Percentiles rank a stretch among this genome's conserved stretches.
These are phyloP conservation scores for Nematopogon swammerdamellus DNA, from an alignment of 2,888 invertebrate species.

Conservation along the genomic window DNA sequence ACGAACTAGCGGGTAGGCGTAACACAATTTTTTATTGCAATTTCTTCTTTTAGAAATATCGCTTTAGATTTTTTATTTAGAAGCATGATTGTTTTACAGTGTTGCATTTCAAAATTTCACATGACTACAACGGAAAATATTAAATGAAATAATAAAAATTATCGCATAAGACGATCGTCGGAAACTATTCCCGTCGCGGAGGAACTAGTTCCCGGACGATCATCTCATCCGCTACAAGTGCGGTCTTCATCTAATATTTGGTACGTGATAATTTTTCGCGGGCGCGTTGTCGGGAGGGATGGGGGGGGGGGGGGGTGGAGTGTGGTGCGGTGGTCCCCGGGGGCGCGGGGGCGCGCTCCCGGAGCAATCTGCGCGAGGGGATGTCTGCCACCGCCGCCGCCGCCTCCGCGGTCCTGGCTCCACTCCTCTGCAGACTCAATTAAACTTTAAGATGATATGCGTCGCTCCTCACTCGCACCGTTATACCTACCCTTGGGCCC, in stretches of 20 bases:
- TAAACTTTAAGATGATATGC: conserved; percentile 70
- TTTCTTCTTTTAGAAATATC: too few relatives aligned
- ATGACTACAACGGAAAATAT: too few relatives aligned
- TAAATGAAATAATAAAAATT: too few relatives aligned
- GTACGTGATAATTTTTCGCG: neutral
- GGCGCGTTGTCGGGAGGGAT: neutral
- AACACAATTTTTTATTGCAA: too few relatives aligned
- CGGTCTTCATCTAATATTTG: neutral
- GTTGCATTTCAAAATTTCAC: too few relatives aligned
- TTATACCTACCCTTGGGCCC: too few relatives aligned
- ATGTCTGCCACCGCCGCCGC: conserved; percentile 9
- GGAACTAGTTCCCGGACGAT: too few relatives aligned
- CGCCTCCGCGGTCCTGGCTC: conserved; percentile 11
- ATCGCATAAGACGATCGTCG: too few relatives aligned
- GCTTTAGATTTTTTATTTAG: too few relatives aligned
- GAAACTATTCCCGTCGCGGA: too few relatives aligned
- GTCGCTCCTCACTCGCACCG: conserved; percentile 6
- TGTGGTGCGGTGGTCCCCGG: neutral
- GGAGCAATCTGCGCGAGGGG: neutral
- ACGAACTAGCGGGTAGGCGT: too few relatives aligned
- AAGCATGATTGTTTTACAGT: too few relatives aligned
- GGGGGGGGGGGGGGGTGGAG: conserved; percentile 7
- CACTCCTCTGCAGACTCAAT: conserved; percentile 48
- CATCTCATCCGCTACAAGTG: neutral
- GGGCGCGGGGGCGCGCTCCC: conserved; percentile 11